Evolutionary conservation across 1,140 invertebrate species (phyloP), one percentile per base, ranked within the genome.

Genomic region (Potamilus streckersoni): DNA sequence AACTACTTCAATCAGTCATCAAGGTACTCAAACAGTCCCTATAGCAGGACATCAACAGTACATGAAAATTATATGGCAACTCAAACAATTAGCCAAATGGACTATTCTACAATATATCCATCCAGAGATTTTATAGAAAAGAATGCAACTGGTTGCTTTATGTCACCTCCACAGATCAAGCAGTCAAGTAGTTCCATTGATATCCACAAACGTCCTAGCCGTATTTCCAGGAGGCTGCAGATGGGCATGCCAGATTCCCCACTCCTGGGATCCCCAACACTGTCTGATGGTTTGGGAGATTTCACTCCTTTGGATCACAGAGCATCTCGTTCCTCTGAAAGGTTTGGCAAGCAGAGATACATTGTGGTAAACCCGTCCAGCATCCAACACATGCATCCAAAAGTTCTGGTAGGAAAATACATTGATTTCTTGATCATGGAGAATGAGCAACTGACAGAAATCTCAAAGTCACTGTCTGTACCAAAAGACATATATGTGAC

Each of bases 361-460:
- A 72, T 77, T 77, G 75, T 77, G 4, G 69, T 71, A 5, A 65
- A 69, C 62, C 73, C 76, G 2, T 81, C 80, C 38, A 76, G 78
- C 38, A 71, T 79, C 70, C 77, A 78, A 23, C 70, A 68, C 15
- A 74, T 81, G 71, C 60, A 74, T 14, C 71, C 80, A 3, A 79
- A 78, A 20, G 73, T 73, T 61, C 72, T 82, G 57, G 63, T 82
- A 27, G 75, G 71, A 16, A 80, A 82, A 74, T 84, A 84, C 71
- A 82, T 84, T 60, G 81, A 84, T 69, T 81, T 81, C 58, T 75
- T 84, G 14, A 84, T 84, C 55, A 66, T 78, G 59, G 83, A 84
- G 69, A 84, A 84, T 77, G 83, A 84, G 64, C 75, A 84, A 59
- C 67, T 82, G 14, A 84, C 83, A 19, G 78, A 84, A 73, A 84